Evolutionary conservation across 2,113 vertebrate genomes (phyloP).

Genomic region (Patagioenas fasciata): DNA sequence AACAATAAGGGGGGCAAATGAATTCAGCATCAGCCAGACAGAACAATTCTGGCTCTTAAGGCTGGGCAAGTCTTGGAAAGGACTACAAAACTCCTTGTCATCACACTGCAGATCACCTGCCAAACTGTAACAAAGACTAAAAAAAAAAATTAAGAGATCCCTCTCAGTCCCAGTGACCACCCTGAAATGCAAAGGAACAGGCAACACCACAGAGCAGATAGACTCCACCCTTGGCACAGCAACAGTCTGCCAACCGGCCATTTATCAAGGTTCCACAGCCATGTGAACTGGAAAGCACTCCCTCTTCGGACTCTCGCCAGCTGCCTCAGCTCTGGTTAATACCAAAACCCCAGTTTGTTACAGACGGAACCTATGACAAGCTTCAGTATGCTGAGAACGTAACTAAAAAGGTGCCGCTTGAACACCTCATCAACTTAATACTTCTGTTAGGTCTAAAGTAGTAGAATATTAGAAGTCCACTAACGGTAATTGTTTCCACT

Average conservation of each 20-base stretch:
- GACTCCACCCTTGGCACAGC: neutral
- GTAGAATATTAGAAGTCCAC: neutral
- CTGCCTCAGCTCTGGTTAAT: neutral
- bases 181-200: neutral
- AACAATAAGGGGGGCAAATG: neutral
- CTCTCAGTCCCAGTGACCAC: neutral
- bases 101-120: neutral
- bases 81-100: neutral
- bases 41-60: neutral
- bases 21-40: neutral
- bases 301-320: neutral
- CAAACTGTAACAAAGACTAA: neutral
- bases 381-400: neutral
- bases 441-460: neutral
- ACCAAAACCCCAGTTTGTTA: neutral
- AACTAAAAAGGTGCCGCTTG: neutral
- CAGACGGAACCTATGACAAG: neutral
- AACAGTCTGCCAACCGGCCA: neutral
- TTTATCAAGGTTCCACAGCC: slow-evolving; percentile 16
- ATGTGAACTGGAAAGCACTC: neutral
- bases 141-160: neutral
- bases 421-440: neutral
- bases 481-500: neutral
- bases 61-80: neutral
- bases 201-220: neutral